These are phyloP conservation scores for Ellobium chinense DNA, from an alignment of 2,888 invertebrate genomes.

Conservation along the genomic window DNA sequence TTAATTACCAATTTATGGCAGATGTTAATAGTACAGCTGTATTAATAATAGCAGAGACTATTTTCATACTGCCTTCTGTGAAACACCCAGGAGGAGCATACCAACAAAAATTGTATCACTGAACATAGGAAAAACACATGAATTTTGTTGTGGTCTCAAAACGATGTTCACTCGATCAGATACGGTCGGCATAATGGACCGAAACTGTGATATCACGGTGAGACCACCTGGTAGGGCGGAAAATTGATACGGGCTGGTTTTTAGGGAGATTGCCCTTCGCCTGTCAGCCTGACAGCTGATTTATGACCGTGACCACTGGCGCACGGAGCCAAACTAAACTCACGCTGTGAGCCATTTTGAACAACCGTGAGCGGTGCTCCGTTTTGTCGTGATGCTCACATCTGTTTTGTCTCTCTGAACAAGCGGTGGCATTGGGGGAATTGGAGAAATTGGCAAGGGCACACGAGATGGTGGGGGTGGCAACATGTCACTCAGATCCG, in stretches of 20 bases:
- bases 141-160: neutral
- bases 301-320: neutral
- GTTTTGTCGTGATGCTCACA: too few species aligned
- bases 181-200: neutral
- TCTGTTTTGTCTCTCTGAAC: too few species aligned
- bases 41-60: neutral
- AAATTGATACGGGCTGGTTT: neutral
- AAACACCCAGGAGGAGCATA: neutral
- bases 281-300: neutral
- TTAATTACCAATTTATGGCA: neutral
- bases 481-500: too few species aligned
- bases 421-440: too few species aligned
- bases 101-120: neutral
- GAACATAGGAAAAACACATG: neutral
- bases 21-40: too few species aligned
- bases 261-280: neutral
- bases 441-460: too few species aligned
- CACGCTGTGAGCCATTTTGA: neutral
- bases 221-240: neutral
- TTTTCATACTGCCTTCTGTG: neutral
- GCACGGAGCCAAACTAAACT: neutral
- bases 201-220: neutral
- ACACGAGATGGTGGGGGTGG: too few species aligned
- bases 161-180: neutral
- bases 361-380: too few species aligned